These are phyloP conservation scores for Enteromius radiatus DNA, from an alignment of 2,797 vertebrate genomes.

Conservation along the genomic window DNA sequence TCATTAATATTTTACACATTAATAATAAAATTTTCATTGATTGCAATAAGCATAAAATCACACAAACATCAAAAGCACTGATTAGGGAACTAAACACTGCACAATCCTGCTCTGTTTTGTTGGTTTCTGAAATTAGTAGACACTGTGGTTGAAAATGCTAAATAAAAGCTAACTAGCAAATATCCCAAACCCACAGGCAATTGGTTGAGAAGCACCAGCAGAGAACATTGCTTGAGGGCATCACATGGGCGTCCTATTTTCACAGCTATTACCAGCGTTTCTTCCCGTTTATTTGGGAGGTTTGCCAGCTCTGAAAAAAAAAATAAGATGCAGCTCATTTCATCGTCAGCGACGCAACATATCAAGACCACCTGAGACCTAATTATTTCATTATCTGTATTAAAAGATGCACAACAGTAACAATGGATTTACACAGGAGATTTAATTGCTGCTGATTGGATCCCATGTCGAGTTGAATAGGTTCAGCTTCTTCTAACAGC, in stretches of 20 bases:
- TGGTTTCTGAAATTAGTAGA: background rate
- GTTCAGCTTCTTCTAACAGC: background rate
- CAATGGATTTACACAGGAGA: background rate
- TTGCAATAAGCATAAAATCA: background rate
- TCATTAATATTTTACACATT: background rate
- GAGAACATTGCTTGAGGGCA: conserved; percentile 21
- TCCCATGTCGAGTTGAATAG: conserved; percentile 4
- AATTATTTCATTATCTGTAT: conserved; percentile 38
- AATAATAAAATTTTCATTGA: background rate
- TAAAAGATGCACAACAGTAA: conserved; percentile 31
- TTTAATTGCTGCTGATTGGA: conserved; percentile 21
- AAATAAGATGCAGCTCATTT: conserved; percentile 40
- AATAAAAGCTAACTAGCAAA: conserved; percentile 1
- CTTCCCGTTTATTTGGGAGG: background rate
- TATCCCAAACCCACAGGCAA: background rate
- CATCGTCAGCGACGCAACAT: conserved; percentile 10
- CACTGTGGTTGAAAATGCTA: conserved; percentile 3
- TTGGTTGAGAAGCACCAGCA: background rate
- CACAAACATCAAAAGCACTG: background rate
- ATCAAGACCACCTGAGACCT: conserved; percentile 41
- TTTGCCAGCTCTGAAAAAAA: conserved; percentile 8
- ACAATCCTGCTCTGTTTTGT: background rate
- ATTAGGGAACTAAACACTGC: background rate
- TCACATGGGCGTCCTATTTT: background rate
- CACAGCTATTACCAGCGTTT: background rate